These are phyloP conservation scores for Drosophila macrospina DNA, from an alignment of 2,888 invertebrate genomes.

Conservation along the genomic window DNA sequence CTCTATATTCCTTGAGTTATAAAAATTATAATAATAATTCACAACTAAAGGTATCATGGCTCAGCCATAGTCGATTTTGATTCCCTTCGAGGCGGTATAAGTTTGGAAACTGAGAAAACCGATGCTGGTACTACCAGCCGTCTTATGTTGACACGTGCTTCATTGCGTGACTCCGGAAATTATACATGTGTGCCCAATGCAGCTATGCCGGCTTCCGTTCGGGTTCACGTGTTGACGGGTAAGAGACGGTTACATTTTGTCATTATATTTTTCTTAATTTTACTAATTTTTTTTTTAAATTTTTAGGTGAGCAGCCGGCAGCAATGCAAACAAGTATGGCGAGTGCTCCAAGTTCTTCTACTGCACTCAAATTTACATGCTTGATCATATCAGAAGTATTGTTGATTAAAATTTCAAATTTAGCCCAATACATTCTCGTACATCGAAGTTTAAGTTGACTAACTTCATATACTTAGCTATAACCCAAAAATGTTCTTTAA, in stretches of 20 bases:
- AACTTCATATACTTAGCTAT: slow-evolving; percentile 39
- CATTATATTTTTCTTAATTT: too few species aligned
- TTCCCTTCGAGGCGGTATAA: slow-evolving; percentile 94
- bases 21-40: neutral
- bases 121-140: slow-evolving; percentile 93
- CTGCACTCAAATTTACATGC: slow-evolving; percentile 76
- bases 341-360: slow-evolving; percentile 78
- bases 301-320: slow-evolving; percentile 92
- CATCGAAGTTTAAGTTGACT: slow-evolving; percentile 69
- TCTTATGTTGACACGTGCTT: slow-evolving; percentile 93
- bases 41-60: slow-evolving; percentile 90
- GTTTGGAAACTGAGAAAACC: slow-evolving; percentile 95
- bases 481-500: slow-evolving; percentile 34
- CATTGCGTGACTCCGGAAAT: slow-evolving; percentile 94
- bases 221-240: slow-evolving; percentile 95
- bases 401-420: slow-evolving; percentile 66
- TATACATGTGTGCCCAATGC: slow-evolving; percentile 95
- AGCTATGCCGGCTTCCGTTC: slow-evolving; percentile 92
- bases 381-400: slow-evolving; percentile 85
- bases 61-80: slow-evolving; percentile 92
- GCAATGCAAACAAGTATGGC: slow-evolving; percentile 93
- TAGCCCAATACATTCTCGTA: slow-evolving; percentile 38
- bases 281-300: neutral
- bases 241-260: slow-evolving; percentile 72
- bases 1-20: neutral